phyloP scores from a whole-genome alignment of 1,140 invertebrate genomes.

The Rhynchophorus ferrugineus region DNA sequence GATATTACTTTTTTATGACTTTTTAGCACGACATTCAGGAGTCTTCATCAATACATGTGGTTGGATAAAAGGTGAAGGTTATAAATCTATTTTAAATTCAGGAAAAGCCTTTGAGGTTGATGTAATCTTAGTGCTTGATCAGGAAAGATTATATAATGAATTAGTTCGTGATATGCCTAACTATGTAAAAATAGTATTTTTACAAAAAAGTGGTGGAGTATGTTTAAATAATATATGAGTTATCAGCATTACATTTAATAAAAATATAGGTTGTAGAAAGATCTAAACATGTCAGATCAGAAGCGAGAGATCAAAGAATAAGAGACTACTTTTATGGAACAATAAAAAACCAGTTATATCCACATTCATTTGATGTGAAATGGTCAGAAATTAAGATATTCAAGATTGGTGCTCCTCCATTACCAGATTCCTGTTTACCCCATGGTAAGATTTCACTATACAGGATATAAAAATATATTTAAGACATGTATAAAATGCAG shows the following conservation, averaged over 20 bases:
- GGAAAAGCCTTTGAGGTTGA: constrained; percentile 93
- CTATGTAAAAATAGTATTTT: constrained; percentile 86
- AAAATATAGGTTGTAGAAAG: constrained; percentile 73
- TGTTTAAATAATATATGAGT: constrained; percentile 36
- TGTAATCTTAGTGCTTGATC: constrained; percentile 92
- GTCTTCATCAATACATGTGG: constrained; percentile 97
- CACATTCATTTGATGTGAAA: constrained; percentile 85
- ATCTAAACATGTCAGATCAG: constrained; percentile 59
- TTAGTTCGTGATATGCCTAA: constrained; percentile 86
- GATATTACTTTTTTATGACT: constrained; percentile 7
- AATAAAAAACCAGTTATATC: constrained; percentile 72
- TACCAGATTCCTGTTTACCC: constrained; percentile 92
- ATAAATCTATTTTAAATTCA: constrained; percentile 73
- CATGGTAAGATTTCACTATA: constrained; percentile 49
- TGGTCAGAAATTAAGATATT: constrained; percentile 83
- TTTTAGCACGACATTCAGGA: constrained; percentile 76
- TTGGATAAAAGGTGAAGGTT: constrained; percentile 89
- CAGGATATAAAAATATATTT: not conserved
- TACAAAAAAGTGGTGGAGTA: constrained; percentile 95
- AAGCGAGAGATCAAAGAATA: constrained; percentile 72
- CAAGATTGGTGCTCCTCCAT: constrained; percentile 87
- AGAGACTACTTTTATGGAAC: constrained; percentile 95
- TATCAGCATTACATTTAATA: constrained; percentile 2
- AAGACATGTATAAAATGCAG: not conserved
- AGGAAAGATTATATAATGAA: constrained; percentile 93